phyloP scores from a whole-genome alignment of 2,113 vertebrate species.

The Gnathochromis pfefferi region DNA sequence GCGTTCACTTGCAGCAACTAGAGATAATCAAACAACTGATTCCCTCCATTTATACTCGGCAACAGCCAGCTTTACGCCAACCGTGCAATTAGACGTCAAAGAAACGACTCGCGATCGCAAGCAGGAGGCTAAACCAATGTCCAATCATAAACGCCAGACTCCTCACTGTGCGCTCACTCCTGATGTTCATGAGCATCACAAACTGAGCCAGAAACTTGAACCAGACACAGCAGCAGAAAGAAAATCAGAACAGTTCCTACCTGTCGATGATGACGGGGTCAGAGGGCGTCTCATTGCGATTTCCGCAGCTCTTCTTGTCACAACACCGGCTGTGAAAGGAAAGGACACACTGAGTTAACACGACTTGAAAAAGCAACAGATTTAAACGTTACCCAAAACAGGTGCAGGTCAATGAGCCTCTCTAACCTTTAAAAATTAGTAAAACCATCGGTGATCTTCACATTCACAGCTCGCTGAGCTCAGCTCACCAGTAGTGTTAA shows the following conservation, averaged over 20 bases:
- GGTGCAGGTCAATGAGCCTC: not conserved
- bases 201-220: not conserved
- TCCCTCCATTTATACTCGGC: not conserved
- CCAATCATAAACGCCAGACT: not conserved
- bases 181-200: not conserved
- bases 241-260: conserved; percentile 31
- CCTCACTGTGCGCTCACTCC: not conserved
- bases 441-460: not conserved
- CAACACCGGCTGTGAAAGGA: conserved; percentile 49
- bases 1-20: not conserved
- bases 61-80: not conserved
- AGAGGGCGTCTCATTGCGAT: conserved; percentile 66
- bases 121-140: not conserved
- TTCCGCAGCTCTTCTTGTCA: conserved; percentile 67
- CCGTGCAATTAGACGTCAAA: not conserved
- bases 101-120: not conserved
- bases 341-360: not conserved
- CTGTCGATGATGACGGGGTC: conserved; percentile 70
- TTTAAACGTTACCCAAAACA: not conserved
- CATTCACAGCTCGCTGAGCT: not conserved
- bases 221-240: not conserved
- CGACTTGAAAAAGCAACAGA: not conserved
- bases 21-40: not conserved
- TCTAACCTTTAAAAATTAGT: not conserved
- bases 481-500: not conserved